Evolutionary conservation across 2,888 invertebrate species (phyloP).

Genomic region (Alloplasta piceator): DNA sequence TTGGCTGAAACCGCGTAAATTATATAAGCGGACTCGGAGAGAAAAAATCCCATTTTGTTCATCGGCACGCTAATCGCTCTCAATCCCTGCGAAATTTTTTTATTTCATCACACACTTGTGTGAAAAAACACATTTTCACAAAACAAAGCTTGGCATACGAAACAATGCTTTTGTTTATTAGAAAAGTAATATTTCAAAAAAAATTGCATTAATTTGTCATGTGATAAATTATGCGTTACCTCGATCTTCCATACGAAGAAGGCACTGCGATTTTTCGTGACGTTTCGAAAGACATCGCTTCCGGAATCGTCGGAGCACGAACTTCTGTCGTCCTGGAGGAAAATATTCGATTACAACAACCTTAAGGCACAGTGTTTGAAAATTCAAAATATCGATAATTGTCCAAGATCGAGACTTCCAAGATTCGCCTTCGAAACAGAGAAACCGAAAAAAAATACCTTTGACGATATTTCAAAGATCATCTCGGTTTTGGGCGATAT

Average conservation of each 20-base stretch:
- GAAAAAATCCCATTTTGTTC: conserved; percentile 79
- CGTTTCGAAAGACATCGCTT: conserved; percentile 89
- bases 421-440: background rate
- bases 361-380: background rate
- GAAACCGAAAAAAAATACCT: conserved; percentile 36
- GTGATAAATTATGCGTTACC: conserved; percentile 85
- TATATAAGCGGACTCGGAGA: conserved; percentile 80
- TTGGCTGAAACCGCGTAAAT: conserved; percentile 80
- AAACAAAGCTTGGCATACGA: no score
- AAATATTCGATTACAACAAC: background rate
- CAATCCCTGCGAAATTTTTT: conserved; percentile 75
- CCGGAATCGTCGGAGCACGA: conserved; percentile 79
- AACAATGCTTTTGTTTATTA: no score
- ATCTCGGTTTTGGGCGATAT: conserved; percentile 56
- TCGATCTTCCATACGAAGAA: conserved; percentile 96
- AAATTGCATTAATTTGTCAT: background rate
- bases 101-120: conserved; percentile 21
- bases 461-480: conserved; percentile 54
- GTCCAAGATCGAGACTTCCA: background rate
- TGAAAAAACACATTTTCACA: background rate
- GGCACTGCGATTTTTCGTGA: conserved; percentile 90
- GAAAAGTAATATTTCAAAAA: conserved; percentile 17
- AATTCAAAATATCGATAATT: background rate
- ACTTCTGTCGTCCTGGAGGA: conserved; percentile 78
- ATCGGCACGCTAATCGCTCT: conserved; percentile 77